These are phyloP conservation scores for Agonopterix arenella DNA, from an alignment of 2,888 invertebrate species.

Conservation along the genomic window DNA sequence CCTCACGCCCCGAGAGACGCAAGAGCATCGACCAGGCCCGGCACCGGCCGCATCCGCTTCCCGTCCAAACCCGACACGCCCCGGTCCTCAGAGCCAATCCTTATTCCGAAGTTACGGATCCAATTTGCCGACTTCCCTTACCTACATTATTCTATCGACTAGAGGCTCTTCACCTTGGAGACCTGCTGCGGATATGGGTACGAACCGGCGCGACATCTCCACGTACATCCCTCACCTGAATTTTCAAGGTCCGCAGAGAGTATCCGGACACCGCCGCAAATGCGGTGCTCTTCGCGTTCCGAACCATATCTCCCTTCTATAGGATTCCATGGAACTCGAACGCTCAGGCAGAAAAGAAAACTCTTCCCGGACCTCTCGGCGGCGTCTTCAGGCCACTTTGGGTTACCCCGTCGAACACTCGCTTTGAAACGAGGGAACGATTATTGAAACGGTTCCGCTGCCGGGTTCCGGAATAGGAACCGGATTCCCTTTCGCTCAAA, in stretches of 20 bases:
- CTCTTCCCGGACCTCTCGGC: slow-evolving; percentile 71
- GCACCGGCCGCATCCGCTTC: slow-evolving; percentile 14
- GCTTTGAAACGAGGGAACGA: slow-evolving; percentile 43
- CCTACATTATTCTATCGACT: slow-evolving; percentile 79
- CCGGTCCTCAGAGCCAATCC: slow-evolving; percentile 85
- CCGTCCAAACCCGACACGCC: slow-evolving; percentile 69
- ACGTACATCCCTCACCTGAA: slow-evolving; percentile 44
- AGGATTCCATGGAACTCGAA: slow-evolving; percentile 66
- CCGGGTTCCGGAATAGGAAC: slow-evolving; percentile 78
- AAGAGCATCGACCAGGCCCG: slow-evolving; percentile 22
- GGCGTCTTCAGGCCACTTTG: slow-evolving; percentile 74
- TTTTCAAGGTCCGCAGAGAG: slow-evolving; percentile 49
- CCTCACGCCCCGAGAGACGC: slow-evolving; percentile 25
- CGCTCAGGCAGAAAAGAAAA: slow-evolving; percentile 63
- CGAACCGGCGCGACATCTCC: slow-evolving; percentile 59
- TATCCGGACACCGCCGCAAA: slow-evolving; percentile 37
- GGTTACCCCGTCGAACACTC: slow-evolving; percentile 46
- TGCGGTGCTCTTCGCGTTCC: slow-evolving; percentile 49
- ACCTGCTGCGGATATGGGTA: slow-evolving; percentile 87
- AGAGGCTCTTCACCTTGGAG: slow-evolving; percentile 84
- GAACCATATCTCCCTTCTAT: slow-evolving; percentile 71
- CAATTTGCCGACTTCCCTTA: slow-evolving; percentile 83
- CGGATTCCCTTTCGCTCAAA: slow-evolving; percentile 73
- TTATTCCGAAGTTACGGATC: slow-evolving; percentile 82
- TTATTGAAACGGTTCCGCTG: slow-evolving; percentile 68